Percentiles rank a stretch among this genome's conserved stretches.
These are phyloP conservation scores for Teinopalpus imperialis DNA, from an alignment of 2,888 invertebrate genomes.

Conservation along the genomic window DNA sequence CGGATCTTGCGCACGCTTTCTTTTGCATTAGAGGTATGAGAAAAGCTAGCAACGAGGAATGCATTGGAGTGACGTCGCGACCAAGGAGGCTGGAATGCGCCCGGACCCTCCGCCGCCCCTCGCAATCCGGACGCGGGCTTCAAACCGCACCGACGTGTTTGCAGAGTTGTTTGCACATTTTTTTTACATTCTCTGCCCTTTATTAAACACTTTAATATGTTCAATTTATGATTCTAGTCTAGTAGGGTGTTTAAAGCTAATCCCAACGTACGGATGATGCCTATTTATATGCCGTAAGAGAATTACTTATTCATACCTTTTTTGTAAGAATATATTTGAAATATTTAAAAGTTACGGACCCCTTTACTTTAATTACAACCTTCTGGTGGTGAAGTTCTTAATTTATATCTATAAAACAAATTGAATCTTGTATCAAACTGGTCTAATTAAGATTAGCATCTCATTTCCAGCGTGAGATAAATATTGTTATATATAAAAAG, in stretches of 20 bases:
- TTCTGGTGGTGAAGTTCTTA: too few relatives aligned
- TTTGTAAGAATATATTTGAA: too few relatives aligned
- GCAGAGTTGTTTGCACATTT: conserved; percentile 80
- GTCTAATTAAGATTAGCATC: too few relatives aligned
- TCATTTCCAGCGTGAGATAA: too few relatives aligned
- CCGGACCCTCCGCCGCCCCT: conserved; percentile 67
- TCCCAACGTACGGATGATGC: conserved; percentile 19
- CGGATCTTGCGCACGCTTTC: conserved; percentile 27
- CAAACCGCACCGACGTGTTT: conserved; percentile 80
- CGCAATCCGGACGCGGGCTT: conserved; percentile 79
- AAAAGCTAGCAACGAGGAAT: conserved; percentile 42
- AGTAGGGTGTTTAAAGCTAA: conserved; percentile 31
- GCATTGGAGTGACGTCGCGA: conserved; percentile 63
- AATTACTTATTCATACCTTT: neutral
- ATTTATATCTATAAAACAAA: too few relatives aligned
- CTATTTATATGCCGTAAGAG: conserved; percentile 8
- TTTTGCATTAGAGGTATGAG: conserved; percentile 27
- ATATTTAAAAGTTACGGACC: too few relatives aligned
- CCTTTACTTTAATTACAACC: too few relatives aligned
- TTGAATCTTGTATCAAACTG: too few relatives aligned
- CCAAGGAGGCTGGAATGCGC: conserved; percentile 73
- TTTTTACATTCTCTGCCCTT: conserved; percentile 74
- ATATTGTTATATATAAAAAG: too few relatives aligned
- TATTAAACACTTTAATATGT: conserved; percentile 61
- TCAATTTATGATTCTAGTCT: conserved; percentile 35